These are phyloP conservation scores for Protosalanx chinensis DNA, from an alignment of 2,797 vertebrate species.

Conservation along the genomic window DNA sequence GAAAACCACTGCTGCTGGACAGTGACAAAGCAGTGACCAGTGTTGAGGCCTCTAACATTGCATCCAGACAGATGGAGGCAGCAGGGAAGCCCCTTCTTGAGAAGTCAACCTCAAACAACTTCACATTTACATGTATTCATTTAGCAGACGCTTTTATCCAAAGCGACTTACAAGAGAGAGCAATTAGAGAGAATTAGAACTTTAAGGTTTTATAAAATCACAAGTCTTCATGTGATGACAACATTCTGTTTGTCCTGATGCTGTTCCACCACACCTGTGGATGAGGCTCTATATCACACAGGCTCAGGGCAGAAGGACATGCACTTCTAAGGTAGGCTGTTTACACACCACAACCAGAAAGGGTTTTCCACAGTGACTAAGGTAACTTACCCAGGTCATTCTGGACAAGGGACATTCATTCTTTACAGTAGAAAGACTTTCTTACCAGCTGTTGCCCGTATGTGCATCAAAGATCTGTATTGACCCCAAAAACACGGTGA, in stretches of 20 bases:
- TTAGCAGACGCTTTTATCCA: no score
- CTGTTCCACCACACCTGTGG: background rate
- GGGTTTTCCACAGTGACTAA: no score
- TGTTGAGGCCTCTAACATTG: conserved; percentile 53
- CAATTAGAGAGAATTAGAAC: conserved; percentile 5
- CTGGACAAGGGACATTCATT: no score
- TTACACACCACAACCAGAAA: conserved; percentile 6
- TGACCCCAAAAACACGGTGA: no score
- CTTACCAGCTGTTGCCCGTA: no score
- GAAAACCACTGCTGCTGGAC: conserved; percentile 46
- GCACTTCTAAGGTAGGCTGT: conserved; percentile 46
- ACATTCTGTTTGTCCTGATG: background rate
- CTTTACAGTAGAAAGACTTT: no score
- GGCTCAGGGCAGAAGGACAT: conserved; percentile 4
- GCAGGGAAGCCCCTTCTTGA: conserved; percentile 37
- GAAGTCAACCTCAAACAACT: conserved; percentile 38
- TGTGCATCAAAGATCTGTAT: no score
- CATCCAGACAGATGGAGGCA: conserved; percentile 39
- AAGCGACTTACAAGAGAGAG: no score
- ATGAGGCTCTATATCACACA: background rate
- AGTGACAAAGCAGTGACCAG: conserved; percentile 51
- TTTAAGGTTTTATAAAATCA: background rate
- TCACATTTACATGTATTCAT: background rate
- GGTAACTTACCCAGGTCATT: no score
- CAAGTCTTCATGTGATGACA: background rate